phyloP scores from a whole-genome alignment of 1,140 invertebrate genomes.

The Halictus rubicundus region DNA sequence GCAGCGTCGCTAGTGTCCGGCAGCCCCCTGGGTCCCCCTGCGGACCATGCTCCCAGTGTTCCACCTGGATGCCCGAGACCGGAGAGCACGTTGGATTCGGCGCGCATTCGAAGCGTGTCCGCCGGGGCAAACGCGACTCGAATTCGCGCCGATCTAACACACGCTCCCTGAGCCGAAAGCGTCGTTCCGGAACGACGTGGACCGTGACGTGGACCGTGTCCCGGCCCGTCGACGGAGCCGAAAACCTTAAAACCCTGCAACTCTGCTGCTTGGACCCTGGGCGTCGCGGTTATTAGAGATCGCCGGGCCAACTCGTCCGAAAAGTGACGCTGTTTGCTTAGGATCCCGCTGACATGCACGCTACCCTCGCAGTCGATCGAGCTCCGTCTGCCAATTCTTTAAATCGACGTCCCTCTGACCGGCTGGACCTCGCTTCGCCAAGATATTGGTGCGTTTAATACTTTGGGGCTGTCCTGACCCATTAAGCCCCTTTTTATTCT shows the following conservation, averaged over 20 bases:
- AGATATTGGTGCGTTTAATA: too few relatives aligned
- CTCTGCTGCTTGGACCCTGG: neutral
- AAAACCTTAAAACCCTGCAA: too few relatives aligned
- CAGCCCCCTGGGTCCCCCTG: neutral
- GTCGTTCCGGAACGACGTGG: slow-evolving; percentile 39
- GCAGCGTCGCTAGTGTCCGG: slow-evolving; percentile 42
- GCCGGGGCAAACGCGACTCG: slow-evolving; percentile 55
- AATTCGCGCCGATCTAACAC: slow-evolving; percentile 52
- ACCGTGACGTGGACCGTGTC: neutral
- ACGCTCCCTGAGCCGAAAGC: slow-evolving; percentile 17
- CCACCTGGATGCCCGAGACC: slow-evolving; percentile 14
- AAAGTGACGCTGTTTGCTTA: slow-evolving; percentile 36
- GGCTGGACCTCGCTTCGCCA: too few relatives aligned
- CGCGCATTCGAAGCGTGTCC: slow-evolving; percentile 62
- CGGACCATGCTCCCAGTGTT: neutral
- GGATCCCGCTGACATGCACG: slow-evolving; percentile 24
- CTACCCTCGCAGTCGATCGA: neutral
- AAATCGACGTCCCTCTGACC: too few relatives aligned
- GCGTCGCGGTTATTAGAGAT: slow-evolving; percentile 46
- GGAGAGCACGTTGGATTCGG: slow-evolving; percentile 39
- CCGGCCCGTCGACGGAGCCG: neutral
- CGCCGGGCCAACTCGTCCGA: slow-evolving; percentile 1
- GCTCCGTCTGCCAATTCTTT: slow-evolving; percentile 1
- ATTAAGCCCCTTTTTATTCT: too few relatives aligned
- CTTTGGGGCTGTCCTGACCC: too few relatives aligned